A percentile compares a stretch with the other conserved stretches of the same genome.
These are phyloP conservation scores for Rosalia funebris DNA, from an alignment of 2,888 invertebrate species.

Conservation along the genomic window DNA sequence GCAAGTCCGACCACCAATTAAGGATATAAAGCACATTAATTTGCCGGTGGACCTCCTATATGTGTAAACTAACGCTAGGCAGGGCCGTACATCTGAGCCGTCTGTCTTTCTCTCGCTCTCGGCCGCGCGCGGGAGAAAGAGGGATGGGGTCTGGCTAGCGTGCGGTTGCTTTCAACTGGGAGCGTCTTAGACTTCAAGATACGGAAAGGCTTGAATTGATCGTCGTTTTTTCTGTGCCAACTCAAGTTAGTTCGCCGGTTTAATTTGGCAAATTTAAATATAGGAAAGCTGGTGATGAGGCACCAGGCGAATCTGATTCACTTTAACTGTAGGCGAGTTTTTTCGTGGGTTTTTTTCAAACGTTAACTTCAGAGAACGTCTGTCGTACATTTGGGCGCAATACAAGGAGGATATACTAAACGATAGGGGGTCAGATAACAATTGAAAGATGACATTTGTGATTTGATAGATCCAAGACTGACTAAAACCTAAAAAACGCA, in stretches of 20 bases:
- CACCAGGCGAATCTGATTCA: conserved; percentile 35
- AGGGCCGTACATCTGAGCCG: conserved; percentile 31
- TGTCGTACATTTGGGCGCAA: too few species aligned
- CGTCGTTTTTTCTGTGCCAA: conserved; percentile 43
- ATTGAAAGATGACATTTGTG: too few species aligned
- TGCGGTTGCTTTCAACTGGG: conserved; percentile 18
- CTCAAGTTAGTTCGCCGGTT: conserved; percentile 47
- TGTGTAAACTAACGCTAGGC: conserved; percentile 54
- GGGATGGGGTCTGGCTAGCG: conserved; percentile 14
- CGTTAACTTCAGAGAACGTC: too few species aligned
- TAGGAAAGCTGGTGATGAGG: conserved; percentile 39
- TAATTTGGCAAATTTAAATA: conserved; percentile 46
- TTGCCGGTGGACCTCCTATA: conserved; percentile 63
- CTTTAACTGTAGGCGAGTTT: background rate
- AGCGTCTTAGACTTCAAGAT: conserved; percentile 34
- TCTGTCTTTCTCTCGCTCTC: conserved; percentile 21
- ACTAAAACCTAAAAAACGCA: too few species aligned
- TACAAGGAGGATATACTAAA: too few species aligned
- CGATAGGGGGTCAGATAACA: too few species aligned
- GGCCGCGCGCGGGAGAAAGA: conserved; percentile 12
- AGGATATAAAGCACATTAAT: conserved; percentile 66
- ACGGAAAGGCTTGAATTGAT: conserved; percentile 42
- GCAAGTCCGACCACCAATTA: conserved; percentile 62
- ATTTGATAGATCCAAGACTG: too few species aligned
- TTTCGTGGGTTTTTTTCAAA: too few species aligned